Percentiles rank a stretch among this genome's conserved stretches.
phyloP scores from a whole-genome alignment of 2,113 vertebrate species.

The Calcarius ornatus region DNA sequence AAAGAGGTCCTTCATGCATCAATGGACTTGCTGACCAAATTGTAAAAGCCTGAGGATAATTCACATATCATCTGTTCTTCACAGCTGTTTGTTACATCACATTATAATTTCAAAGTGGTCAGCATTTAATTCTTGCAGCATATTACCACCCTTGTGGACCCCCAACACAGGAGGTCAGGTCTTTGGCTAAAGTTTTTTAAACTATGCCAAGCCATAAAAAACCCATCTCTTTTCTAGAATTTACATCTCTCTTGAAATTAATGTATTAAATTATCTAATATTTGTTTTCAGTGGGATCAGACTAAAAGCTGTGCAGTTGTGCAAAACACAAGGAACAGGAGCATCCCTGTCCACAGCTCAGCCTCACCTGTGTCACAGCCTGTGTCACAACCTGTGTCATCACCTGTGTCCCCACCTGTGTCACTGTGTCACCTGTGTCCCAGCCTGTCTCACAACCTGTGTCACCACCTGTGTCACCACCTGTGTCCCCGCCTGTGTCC shows the following conservation, averaged over 20 bases:
- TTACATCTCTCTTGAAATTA: neutral
- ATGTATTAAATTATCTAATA: neutral
- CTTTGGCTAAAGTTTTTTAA: neutral
- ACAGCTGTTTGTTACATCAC: conserved; percentile 7
- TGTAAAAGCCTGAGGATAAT: neutral
- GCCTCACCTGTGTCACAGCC: neutral
- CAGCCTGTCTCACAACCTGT: too few relatives aligned
- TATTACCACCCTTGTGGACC: neutral
- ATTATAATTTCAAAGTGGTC: neutral
- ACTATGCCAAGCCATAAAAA: neutral
- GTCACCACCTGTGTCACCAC: too few relatives aligned
- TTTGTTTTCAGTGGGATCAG: neutral
- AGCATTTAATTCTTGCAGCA: neutral
- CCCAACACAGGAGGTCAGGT: neutral
- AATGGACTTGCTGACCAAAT: neutral
- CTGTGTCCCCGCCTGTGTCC: too few relatives aligned
- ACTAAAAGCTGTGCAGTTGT: neutral
- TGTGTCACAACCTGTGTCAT: too few relatives aligned
- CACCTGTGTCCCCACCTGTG: too few relatives aligned
- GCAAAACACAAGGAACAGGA: neutral
- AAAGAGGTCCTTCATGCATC: conserved; percentile 11
- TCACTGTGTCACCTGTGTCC: too few relatives aligned
- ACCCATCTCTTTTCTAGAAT: neutral
- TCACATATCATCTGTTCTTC: conserved; percentile 4
- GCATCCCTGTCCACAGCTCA: neutral